Conservation (phyloP, 2,888 invertebrate species). For the Rotaria socialis region DNA sequence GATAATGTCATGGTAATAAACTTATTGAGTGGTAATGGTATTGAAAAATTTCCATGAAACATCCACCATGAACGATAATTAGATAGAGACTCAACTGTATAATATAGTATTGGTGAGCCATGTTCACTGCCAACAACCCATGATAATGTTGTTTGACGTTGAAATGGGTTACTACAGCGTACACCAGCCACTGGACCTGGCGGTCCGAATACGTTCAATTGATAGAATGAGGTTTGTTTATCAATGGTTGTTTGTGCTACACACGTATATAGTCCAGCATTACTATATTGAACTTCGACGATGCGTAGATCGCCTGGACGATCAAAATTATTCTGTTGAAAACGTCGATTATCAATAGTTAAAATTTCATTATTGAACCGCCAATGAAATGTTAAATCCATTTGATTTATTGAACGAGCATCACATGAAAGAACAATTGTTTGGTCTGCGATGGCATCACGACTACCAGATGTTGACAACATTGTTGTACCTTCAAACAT, state of each 20-base stretch:
- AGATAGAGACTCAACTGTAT: constrained; percentile 40
- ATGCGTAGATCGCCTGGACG: constrained; percentile 46
- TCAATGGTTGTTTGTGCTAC: constrained; percentile 45
- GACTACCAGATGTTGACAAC: background rate
- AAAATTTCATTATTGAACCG: constrained; percentile 43
- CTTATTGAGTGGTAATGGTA: constrained; percentile 9
- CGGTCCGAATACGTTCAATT: constrained; percentile 44
- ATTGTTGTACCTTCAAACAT: constrained; percentile 45
- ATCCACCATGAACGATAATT: constrained; percentile 40
- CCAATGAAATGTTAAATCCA: constrained; percentile 45
- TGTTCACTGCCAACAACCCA: constrained; percentile 42
- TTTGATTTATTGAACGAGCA: constrained; percentile 37
- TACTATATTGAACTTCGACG: constrained; percentile 40
- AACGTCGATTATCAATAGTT: constrained; percentile 33
- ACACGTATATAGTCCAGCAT: constrained; percentile 43
- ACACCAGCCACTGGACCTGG: constrained; percentile 44
- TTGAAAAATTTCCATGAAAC: constrained; percentile 39
- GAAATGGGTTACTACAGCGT: constrained; percentile 38
- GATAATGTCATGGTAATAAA: constrained; percentile 16
- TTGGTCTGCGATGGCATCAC: constrained; percentile 35
- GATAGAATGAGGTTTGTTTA: constrained; percentile 14
- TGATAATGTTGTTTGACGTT: constrained; percentile 33
- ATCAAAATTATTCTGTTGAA: constrained; percentile 39
- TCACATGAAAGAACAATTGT: constrained; percentile 43
- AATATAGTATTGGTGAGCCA: constrained; percentile 43